A percentile compares a stretch with the other conserved stretches of the same genome.
These are phyloP conservation scores for Tipula unca DNA, from an alignment of 2,888 invertebrate genomes.

Conservation along the genomic window DNA sequence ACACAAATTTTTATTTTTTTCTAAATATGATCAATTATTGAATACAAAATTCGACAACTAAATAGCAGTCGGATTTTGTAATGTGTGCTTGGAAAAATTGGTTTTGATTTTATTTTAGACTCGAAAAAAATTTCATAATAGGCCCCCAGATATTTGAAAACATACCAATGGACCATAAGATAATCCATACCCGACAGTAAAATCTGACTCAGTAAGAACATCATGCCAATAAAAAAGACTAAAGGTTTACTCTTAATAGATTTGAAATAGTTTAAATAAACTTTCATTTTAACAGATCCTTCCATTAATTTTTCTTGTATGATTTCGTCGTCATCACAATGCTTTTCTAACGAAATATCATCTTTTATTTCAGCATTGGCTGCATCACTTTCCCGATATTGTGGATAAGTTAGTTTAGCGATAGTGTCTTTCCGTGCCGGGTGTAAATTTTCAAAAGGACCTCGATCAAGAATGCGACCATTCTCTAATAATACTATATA, in stretches of 20 bases:
- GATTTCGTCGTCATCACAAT: constrained; percentile 37
- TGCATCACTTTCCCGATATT: constrained; percentile 28
- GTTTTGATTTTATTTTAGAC: too few relatives aligned
- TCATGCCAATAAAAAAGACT: constrained; percentile 43
- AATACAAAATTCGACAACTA: too few relatives aligned
- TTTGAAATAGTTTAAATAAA: constrained; percentile 49
- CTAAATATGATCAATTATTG: too few relatives aligned
- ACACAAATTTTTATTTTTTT: too few relatives aligned
- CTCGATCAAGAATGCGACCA: constrained; percentile 34
- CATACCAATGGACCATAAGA: constrained; percentile 65
- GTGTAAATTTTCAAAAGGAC: constrained; percentile 45
- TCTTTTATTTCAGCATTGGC: neutral
- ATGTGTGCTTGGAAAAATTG: too few relatives aligned
- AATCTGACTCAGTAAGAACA: constrained; percentile 52
- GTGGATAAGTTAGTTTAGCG: constrained; percentile 30
- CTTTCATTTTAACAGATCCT: constrained; percentile 53
- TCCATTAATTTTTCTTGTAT: constrained; percentile 52
- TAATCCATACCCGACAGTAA: constrained; percentile 60
- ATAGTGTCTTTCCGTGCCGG: constrained; percentile 47
- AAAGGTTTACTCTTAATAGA: constrained; percentile 48
- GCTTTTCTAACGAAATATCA: neutral
- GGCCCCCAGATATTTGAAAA: neutral
- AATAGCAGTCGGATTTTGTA: too few relatives aligned
- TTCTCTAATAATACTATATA: constrained; percentile 46
- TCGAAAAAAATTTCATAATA: too few relatives aligned